phyloP scores from a whole-genome alignment of 2,797 vertebrate genomes.

The Choloepus didactylus region DNA sequence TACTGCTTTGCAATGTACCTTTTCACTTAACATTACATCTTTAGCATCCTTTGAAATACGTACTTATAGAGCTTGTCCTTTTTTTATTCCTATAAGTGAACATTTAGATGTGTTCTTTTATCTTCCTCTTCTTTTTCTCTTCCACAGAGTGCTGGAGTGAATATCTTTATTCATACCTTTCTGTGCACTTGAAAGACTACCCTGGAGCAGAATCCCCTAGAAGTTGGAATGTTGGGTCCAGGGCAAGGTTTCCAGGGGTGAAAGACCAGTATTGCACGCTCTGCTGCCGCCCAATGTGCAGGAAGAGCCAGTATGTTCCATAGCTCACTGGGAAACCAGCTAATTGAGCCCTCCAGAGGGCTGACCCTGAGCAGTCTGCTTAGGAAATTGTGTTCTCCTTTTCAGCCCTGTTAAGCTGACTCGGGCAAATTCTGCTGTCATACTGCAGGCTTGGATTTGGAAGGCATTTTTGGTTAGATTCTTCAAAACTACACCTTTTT shows the following conservation, averaged over 20 bases:
- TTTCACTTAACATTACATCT: constrained; percentile 20
- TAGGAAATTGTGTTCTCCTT: background rate
- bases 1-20: background rate
- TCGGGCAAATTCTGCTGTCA: background rate
- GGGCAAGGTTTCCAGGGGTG: constrained; percentile 13
- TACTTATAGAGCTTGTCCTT: background rate
- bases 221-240: constrained; percentile 6
- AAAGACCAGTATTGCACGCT: background rate
- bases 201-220: background rate
- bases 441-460: background rate
- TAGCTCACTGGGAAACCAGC: background rate
- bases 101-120: background rate
- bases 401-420: background rate
- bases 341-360: background rate
- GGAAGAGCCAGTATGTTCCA: background rate
- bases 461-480: background rate
- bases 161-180: background rate
- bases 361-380: background rate
- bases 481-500: constrained; percentile 33
- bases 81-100: background rate
- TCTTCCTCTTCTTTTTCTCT: background rate
- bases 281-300: constrained; percentile 24
- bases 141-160: background rate
- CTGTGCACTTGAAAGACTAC: background rate
- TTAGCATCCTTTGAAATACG: constrained; percentile 20